Percentiles rank a stretch among this genome's conserved stretches.
Evolutionary conservation across 2,797 vertebrate species (phyloP).

Genomic region (Sebastes cheni): DNA sequence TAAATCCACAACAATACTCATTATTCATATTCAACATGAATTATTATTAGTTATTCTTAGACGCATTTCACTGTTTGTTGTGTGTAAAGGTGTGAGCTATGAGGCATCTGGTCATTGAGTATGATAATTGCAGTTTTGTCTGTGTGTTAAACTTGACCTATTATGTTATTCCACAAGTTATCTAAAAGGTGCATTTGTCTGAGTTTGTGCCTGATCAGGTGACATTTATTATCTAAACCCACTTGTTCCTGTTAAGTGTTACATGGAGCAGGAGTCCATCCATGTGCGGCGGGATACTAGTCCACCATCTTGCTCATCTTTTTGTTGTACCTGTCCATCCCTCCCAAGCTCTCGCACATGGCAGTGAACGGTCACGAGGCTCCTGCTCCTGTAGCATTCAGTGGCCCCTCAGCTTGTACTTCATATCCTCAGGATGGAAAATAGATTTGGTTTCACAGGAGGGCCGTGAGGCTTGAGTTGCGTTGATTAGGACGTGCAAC

Average conservation of each 20-base stretch:
- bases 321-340: slow-evolving; percentile 7
- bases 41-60: not conserved
- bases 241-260: not conserved
- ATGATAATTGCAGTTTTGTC: not conserved
- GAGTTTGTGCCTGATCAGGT: not conserved
- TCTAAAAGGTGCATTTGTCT: not conserved
- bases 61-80: not conserved
- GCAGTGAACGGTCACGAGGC: slow-evolving; percentile 29
- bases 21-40: not conserved
- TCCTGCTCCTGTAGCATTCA: slow-evolving; percentile 9
- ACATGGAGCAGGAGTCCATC: not conserved
- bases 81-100: not conserved
- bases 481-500: slow-evolving; percentile 55
- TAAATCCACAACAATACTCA: not conserved
- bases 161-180: not conserved
- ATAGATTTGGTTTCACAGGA: slow-evolving; percentile 68
- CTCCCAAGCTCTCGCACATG: slow-evolving; percentile 21
- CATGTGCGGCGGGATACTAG: not conserved
- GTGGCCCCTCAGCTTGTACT: slow-evolving; percentile 30
- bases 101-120: not conserved
- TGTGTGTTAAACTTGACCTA: not conserved
- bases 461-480: slow-evolving; percentile 46
- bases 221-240: not conserved
- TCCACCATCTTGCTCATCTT: not conserved
- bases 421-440: slow-evolving; percentile 67